Conservation (phyloP, 2,113 vertebrate species). For the Saguinus imperator region DNA sequence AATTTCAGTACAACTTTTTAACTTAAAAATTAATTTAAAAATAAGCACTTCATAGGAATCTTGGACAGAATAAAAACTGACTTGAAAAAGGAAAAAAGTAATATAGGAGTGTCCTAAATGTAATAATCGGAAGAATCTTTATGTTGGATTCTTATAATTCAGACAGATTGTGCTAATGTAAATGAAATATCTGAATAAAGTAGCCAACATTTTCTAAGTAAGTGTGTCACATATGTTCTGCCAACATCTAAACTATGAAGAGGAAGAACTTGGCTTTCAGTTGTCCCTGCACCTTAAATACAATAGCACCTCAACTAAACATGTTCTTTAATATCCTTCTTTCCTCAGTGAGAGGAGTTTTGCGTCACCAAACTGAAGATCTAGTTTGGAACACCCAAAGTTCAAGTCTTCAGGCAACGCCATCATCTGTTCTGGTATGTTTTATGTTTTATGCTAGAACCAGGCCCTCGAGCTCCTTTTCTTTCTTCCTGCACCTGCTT, state of each 20-base stretch:
- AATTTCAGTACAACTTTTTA: neutral
- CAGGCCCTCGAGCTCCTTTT: neutral
- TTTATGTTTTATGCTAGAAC: neutral
- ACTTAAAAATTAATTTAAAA: conserved; percentile 6
- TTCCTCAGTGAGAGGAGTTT: conserved; percentile 84
- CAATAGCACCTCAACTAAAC: neutral
- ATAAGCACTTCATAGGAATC: neutral
- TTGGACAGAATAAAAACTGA: conserved; percentile 37
- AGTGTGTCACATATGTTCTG: neutral
- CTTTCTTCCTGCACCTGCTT: neutral
- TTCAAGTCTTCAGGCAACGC: conserved; percentile 69
- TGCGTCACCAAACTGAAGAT: conserved; percentile 74
- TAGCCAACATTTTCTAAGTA: neutral
- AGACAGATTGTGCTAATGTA: neutral
- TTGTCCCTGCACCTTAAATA: neutral
- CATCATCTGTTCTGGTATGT: conserved; percentile 67
- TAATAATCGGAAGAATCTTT: conserved; percentile 24
- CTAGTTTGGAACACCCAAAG: conserved; percentile 77
- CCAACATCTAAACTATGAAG: neutral
- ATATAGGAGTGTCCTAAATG: neutral
- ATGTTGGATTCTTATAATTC: neutral
- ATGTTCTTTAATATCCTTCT: conserved; percentile 45
- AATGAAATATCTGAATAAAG: conserved; percentile 30
- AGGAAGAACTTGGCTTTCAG: neutral
- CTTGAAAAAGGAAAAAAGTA: conserved; percentile 29